Percentiles rank a stretch among this genome's conserved stretches.
Conservation (phyloP, 2,113 vertebrate genomes). For the Neotragus moschatus region DNA sequence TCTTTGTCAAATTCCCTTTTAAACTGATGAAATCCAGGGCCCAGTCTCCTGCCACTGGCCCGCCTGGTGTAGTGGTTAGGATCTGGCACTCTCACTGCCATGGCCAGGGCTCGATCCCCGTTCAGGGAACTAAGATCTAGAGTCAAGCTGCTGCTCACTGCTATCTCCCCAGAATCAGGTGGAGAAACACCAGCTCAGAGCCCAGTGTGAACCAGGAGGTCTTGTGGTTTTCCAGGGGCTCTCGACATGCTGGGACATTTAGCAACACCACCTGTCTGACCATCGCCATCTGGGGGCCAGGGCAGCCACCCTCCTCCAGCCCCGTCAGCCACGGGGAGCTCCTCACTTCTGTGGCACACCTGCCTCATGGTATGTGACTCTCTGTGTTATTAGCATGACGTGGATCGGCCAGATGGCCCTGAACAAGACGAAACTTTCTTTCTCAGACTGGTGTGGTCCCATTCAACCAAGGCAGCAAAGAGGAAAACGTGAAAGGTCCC, state of each 20-base stretch:
- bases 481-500: too few relatives aligned
- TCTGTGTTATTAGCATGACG: rapidly evolving
- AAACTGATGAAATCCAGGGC: neutral
- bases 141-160: neutral
- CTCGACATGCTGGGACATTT: neutral
- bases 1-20: neutral
- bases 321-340: neutral
- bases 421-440: too few relatives aligned
- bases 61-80: neutral
- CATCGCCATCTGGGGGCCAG: rapidly evolving
- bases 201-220: neutral
- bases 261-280: rapidly evolving
- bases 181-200: neutral
- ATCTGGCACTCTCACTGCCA: neutral
- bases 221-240: neutral
- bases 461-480: too few relatives aligned
- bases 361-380: neutral
- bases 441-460: neutral
- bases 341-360: rapidly evolving
- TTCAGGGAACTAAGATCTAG: neutral
- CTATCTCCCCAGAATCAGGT: neutral
- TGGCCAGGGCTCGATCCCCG: neutral
- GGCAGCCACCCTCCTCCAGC: neutral
- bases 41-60: neutral
- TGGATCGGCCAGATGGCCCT: too few relatives aligned